Conservation (phyloP, 53 echinoderm and acorn worm genomes). For the Crossaster papposus region DNA sequence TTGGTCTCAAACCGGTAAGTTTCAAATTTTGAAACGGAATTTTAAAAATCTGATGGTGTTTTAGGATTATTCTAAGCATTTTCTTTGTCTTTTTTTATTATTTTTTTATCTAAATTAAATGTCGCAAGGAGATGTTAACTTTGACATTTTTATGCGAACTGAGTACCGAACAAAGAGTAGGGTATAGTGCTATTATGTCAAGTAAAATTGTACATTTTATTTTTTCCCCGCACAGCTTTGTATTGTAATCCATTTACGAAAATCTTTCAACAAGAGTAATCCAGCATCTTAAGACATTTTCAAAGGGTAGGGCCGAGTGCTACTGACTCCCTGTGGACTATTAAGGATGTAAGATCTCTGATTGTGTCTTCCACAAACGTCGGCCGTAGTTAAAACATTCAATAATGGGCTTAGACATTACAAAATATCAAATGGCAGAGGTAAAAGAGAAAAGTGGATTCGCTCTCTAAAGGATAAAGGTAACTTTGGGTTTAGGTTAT, state of each 20-base stretch:
- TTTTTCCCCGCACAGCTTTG: too few species aligned
- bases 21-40: background rate
- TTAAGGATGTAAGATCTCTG: background rate
- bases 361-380: background rate
- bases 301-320: background rate
- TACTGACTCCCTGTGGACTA: background rate
- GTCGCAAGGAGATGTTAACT: background rate
- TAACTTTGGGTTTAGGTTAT: too few species aligned
- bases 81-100: too few species aligned
- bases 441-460: too few species aligned
- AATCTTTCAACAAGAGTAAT: background rate
- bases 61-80: too few species aligned
- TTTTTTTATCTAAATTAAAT: background rate
- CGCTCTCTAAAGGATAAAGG: too few species aligned
- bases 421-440: too few species aligned
- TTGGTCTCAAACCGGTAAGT: conserved; percentile 71
- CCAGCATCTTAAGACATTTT: background rate
- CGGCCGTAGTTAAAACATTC: background rate
- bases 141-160: background rate
- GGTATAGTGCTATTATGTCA: too few species aligned
- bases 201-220: too few species aligned
- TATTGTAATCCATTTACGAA: background rate
- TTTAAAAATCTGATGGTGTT: background rate
- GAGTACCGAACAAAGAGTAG: too few species aligned
- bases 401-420: background rate